Base-by-base conservation (phyloP, 2,797 vertebrate species). In the Spinus olivaceus region DNA sequence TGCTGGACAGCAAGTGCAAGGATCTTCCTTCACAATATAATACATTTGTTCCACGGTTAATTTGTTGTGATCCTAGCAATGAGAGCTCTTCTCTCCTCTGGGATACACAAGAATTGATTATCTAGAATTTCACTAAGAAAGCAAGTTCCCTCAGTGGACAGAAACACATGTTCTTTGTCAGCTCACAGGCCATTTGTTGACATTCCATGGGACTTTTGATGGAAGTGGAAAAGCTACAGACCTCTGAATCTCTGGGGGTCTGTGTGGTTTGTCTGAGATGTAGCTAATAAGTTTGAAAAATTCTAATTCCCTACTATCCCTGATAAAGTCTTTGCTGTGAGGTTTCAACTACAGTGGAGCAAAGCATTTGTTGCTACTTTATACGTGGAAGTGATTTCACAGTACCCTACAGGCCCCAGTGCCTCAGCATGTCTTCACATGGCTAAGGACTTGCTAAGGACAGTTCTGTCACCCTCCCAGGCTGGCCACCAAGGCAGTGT, bases 91-190 rank as follows among this genome's bases (percentile, higher is more conserved):
- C 9, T 78, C 12, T 89, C 92, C 57, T 53, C 54, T 85, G 89
- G 53, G 84, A 88, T 37, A 37, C 33, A 51, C 2, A 74, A 57
- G 19, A 89, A 94, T 73, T 83, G 86, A 91, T 91, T 81, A 82
- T 71, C 49, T 80, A n/a, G 33, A 88, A 85, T 92, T 78, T 91
- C 65, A 85, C 57, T 81, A 42, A 46, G 64, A 82, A 89, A 91
- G 16, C 17, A 83, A 80, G 37, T 50, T 74, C 42, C 60, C 46
- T 67, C 5, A 2, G 24, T 28, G 73, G 84, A 64, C 19, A 93
- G 37, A 93, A 93, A 94, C 53, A 90, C 27, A 15, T 73, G 86
- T 77, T 86, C 49, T 60, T 77, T 81, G 81, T 78, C 0, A 0
- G 39, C 44, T 91, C 3, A 3, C 0, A 2, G 24, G 21, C 10